A percentile compares a stretch with the other conserved stretches of the same genome.
phyloP scores from a whole-genome alignment of 2,797 vertebrate species.

The Sorex maritimensis region DNA sequence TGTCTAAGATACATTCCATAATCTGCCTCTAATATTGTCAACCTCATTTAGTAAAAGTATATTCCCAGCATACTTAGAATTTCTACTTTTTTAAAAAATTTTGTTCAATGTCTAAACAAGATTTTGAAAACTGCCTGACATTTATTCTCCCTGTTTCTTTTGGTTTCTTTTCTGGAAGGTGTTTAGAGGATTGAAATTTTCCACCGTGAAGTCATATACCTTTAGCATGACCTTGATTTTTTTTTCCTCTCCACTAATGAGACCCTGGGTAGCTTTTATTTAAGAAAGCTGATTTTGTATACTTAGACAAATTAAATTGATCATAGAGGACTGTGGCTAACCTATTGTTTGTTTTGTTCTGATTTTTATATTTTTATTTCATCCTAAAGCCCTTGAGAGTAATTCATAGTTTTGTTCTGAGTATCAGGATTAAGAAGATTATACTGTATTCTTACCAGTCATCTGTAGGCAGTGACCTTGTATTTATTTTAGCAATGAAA shows the following conservation, averaged over 20 bases:
- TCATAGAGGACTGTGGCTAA: not conserved
- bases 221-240: slow-evolving; percentile 46
- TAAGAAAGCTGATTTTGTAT: slow-evolving; percentile 68
- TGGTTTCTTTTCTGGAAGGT: slow-evolving; percentile 51
- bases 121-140: slow-evolving; percentile 65
- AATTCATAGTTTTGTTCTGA: slow-evolving; percentile 28
- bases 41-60: slow-evolving; percentile 45
- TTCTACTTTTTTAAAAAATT: not conserved
- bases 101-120: not conserved
- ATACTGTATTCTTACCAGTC: slow-evolving; percentile 44
- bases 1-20: not conserved
- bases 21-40: not conserved
- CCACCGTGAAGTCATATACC: slow-evolving; percentile 54
- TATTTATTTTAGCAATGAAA: slow-evolving; percentile 78
- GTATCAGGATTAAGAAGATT: slow-evolving; percentile 54
- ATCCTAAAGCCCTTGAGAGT: slow-evolving; percentile 52
- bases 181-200: slow-evolving; percentile 71
- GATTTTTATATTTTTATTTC: not conserved
- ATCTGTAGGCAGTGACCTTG: slow-evolving; percentile 66
- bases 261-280: slow-evolving; percentile 40
- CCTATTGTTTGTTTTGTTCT: slow-evolving; percentile 63
- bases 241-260: slow-evolving; percentile 59
- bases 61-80: slow-evolving; percentile 29
- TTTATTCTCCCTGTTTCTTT: slow-evolving; percentile 56
- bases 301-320: slow-evolving; percentile 67